These are phyloP conservation scores for Erinaceus europaeus DNA, from an alignment of 2,113 vertebrate species.

Conservation along the genomic window DNA sequence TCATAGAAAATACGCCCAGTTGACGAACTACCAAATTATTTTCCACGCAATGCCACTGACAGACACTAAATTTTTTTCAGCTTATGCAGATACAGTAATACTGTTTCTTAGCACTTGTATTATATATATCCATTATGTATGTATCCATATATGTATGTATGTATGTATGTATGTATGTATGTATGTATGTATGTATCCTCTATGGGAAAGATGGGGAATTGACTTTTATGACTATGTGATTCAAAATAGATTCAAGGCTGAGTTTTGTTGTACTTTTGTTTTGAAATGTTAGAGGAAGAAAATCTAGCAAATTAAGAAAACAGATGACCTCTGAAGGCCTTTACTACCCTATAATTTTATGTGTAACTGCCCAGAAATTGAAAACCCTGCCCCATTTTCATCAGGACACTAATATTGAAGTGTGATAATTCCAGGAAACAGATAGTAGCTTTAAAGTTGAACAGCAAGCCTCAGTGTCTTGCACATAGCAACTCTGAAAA, in stretches of 20 bases:
- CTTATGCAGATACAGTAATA: background rate
- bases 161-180: too few relatives aligned
- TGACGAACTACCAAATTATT: background rate
- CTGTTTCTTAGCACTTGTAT: background rate
- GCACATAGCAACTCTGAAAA: constrained; percentile 20
- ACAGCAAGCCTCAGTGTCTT: background rate
- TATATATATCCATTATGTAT: background rate
- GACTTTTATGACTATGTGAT: background rate
- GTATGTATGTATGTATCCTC: too few relatives aligned
- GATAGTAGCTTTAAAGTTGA: constrained; percentile 1
- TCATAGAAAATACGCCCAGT: background rate
- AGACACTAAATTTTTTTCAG: background rate
- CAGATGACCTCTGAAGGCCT: constrained; percentile 3
- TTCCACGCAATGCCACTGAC: background rate
- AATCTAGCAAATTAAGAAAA: background rate
- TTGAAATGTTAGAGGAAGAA: background rate
- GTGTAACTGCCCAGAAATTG: background rate
- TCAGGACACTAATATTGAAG: constrained; percentile 19
- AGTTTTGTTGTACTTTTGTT: background rate
- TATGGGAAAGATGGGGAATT: background rate
- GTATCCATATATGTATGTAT: too few relatives aligned
- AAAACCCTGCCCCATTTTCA: background rate
- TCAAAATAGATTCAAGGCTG: background rate
- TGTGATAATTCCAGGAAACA: constrained; percentile 50
- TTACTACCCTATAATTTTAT: background rate